Evolutionary conservation across 1,140 invertebrate genomes (phyloP), one percentile per base, ranked within the genome.

Genomic region (Zaprionus lachaisei): DNA sequence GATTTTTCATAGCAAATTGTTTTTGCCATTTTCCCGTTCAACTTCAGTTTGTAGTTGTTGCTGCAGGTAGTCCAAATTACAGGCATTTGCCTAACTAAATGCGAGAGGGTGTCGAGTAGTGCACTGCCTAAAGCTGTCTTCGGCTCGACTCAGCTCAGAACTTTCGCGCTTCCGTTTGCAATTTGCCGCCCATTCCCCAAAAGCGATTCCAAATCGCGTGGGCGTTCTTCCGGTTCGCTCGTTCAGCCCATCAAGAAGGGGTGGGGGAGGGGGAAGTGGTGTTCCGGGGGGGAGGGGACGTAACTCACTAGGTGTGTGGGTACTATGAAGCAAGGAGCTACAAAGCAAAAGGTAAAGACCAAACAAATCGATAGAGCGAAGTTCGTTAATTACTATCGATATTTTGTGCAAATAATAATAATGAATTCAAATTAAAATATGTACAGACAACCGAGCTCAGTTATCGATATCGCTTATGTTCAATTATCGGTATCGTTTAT

Each of bases 211-310:
- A 77, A 87, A 78, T 83, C 71, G 47, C 11, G 80, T 83, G 73
- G 84, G 83, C 83, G 83, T 87, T 75, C 28, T 87, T 87, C 83
- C 83, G 83, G 83, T 72, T 72, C 66, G 83, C 84, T 77, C 83
- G 82, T 74, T 69, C 74, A 77, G 79, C 81, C 81, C 77, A 75
- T 54, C 17, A 74, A 57, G 28, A 66, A 55, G 66, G 58, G 22
- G n/a, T n/a, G n/a, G n/a, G 12, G 26, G 9, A 9, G 2, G 7
- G 6, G 28, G 34, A n/a, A 15, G 15, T n/a, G 1, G 9, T 17
- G 41, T 9, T 5, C n/a, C 9, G 2, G 11, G 7, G 38, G 4
- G 7, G 2, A 9, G n/a, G 41, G 3, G 1, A n/a, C 2, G 41
- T 9, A 6, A 47, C 4, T 3, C 44, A 49, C 5, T 41, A 20